Base-by-base conservation (phyloP, 2,888 invertebrate genomes). In the Deilephila elpenor region DNA sequence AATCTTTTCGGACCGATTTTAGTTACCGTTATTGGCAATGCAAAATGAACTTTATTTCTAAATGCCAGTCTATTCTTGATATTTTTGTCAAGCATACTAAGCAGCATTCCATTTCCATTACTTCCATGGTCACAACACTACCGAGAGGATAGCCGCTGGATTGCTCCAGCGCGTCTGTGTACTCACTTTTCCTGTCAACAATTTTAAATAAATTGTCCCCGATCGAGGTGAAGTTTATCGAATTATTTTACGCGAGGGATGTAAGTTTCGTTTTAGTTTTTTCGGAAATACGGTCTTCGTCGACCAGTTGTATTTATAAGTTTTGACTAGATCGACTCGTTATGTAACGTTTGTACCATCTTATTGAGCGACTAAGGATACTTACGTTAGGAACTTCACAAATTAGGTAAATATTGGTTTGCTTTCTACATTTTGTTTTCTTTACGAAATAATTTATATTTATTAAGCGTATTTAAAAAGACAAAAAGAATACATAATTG, bases 291-390 rank as follows among this genome's bases (percentile, higher is more conserved):
- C 20, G 44, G 25, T 51, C 56, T 5, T n/a, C 56, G 56, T 17
- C 56, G 56, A 56, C 56, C 56, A n/a, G 3, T 25, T 44, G 44
- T 67, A 67, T 25, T 67, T 67, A 67, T 64, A 64, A 44, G 51
- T 51, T 67, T 62, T 67, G 67, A 67, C 44, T 67, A 67, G 25
- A 44, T 67, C 25, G 67, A 44, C 67, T 44, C 37, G 25, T 25
- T 34, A 37, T 37, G 8, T 62, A n/a, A 37, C n/a, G 34, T 62
- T 37, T 37, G 25, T 67, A 25, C 8, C 44, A 25, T 67, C 25
- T 20, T 25, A 17, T 51, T 67, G 25, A 51, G 67, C 67, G 5
- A 67, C 51, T 44, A 25, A 20, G 20, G 6, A 51, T 44, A 51
- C 0, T 25, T 25, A 29, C 17, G 51, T 17, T 67, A 25, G 25